Evolutionary conservation across 2,113 vertebrate genomes (phyloP).

Genomic region (Todiramphus chloris): DNA sequence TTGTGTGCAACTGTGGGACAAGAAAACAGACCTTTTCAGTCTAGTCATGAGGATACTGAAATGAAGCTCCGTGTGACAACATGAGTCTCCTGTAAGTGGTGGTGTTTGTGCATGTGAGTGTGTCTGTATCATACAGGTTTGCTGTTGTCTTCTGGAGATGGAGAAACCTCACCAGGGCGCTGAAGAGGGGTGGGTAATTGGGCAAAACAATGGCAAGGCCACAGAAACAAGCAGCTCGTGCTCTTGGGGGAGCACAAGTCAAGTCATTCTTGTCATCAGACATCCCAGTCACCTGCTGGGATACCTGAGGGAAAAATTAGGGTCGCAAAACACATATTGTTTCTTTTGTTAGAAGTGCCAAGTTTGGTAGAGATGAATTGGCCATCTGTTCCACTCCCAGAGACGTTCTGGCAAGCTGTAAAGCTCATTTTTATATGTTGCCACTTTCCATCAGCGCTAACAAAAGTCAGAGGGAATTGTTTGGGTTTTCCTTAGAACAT

Average conservation of each 20-base stretch:
- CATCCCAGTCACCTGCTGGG: slow-evolving; percentile 78
- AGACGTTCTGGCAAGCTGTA: slow-evolving; percentile 52
- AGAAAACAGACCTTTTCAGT: background rate
- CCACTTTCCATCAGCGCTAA: slow-evolving; percentile 69
- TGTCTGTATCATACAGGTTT: background rate
- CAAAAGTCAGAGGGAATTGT: slow-evolving; percentile 49
- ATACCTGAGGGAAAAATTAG: slow-evolving; percentile 77
- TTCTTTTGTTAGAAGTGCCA: slow-evolving; percentile 77
- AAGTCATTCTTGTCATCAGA: slow-evolving; percentile 77
- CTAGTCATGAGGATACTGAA: background rate
- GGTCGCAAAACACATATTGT: slow-evolving; percentile 74
- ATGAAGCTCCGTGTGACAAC: background rate
- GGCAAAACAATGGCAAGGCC: slow-evolving; percentile 55
- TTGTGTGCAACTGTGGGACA: background rate
- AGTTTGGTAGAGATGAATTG: slow-evolving; percentile 74
- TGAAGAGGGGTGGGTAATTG: background rate
- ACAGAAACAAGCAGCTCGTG: slow-evolving; percentile 15
- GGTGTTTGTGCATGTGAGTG: accelerated
- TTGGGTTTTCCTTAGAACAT: slow-evolving; percentile 24
- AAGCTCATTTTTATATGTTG: slow-evolving; percentile 66
- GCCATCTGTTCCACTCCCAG: slow-evolving; percentile 77
- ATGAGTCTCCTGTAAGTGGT: background rate
- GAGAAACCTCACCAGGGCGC: background rate
- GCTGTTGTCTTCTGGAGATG: background rate
- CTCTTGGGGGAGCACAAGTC: slow-evolving; percentile 54